Base-by-base conservation (phyloP, 1,140 invertebrate species). In the Drosophila ironensis region DNA sequence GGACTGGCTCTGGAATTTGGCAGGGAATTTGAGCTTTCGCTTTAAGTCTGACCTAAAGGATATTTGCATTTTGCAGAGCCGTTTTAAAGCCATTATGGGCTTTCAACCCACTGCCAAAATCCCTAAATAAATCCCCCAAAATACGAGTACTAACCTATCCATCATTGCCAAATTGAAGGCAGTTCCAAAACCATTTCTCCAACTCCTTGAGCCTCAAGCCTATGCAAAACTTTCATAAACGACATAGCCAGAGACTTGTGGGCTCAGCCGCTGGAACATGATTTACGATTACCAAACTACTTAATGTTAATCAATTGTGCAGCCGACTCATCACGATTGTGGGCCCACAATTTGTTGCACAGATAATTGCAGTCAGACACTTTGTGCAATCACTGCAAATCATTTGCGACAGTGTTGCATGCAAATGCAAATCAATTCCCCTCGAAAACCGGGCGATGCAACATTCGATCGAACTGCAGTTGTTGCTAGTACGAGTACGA, bases 281-380 rank as follows among this genome's bases (percentile, higher is more conserved):
- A 81, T 81, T 75, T 81, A 75, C 66, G 71, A 75, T 67, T 75
- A 74, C 54, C 35, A 74, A 80, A 81, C 76, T 68, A 67, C 72
- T 68, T 72, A 72, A 81, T 82, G 77, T 72, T 81, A 75, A 81
- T 81, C 71, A 81, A 72, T 71, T 68, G 63, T 69, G 64, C 50
- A 69, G 33, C 63, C 57, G 52, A 44, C 25, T 60, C 52, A 44
- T 33, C 22, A 44, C 56, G 37, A 60, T 33, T 38, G 11, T 33
- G 51, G 37, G 19, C 40, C 12, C 56, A 68, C 56, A 68, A 57
- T 69, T 68, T 48, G 63, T 57, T 67, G 68, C 27, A 12, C 41
- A 57, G 66, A 64, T 76, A 73, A 63, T 78, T 78, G 66, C 74
- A 59, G 52, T n/a, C 37, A 24, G 44, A 68, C 47, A 66, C 42